Percentiles rank a stretch among this genome's conserved stretches.
These are phyloP conservation scores for Zaprionus obscuricornis DNA, from an alignment of 2,888 invertebrate genomes.

Conservation along the genomic window DNA sequence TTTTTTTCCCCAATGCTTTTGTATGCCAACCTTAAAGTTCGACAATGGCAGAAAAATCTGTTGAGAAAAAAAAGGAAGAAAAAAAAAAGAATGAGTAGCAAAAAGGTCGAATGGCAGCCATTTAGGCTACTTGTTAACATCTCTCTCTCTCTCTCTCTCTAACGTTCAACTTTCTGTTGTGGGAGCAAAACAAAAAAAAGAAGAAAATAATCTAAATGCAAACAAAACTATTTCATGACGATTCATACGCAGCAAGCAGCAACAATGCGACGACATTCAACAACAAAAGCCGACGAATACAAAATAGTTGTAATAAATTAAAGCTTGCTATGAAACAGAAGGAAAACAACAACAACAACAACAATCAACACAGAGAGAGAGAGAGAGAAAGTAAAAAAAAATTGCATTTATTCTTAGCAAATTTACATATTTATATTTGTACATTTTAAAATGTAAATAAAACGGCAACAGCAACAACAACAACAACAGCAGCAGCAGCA, in stretches of 20 bases:
- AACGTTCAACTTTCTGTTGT: too few species aligned
- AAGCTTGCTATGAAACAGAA: slow-evolving; percentile 18
- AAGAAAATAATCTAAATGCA: slow-evolving; percentile 68
- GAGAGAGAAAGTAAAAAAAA: slow-evolving; percentile 27
- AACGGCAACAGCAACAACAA: slow-evolving; percentile 44
- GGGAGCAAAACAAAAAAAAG: slow-evolving; percentile 10
- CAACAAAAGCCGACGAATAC: slow-evolving; percentile 29
- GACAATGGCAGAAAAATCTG: slow-evolving; percentile 32
- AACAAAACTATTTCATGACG: slow-evolving; percentile 52
- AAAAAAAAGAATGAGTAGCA: too few species aligned
- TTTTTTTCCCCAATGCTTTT: too few species aligned
- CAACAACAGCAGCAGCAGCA: too few species aligned
- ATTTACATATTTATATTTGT: slow-evolving; percentile 59
- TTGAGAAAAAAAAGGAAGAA: slow-evolving; percentile 13
- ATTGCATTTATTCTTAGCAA: slow-evolving; percentile 38
- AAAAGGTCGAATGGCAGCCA: slow-evolving; percentile 38
- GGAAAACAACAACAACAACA: slow-evolving; percentile 15
- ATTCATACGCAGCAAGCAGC: too few species aligned
- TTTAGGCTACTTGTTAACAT: slow-evolving; percentile 34
- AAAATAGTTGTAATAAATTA: slow-evolving; percentile 38
- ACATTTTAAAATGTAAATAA: slow-evolving; percentile 53
- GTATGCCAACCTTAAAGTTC: slow-evolving; percentile 17
- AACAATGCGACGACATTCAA: slow-evolving; percentile 28
- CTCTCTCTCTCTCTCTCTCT: too few species aligned
- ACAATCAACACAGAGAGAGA: too few species aligned